These are phyloP conservation scores for Sorex maritimensis DNA, from an alignment of 2,797 vertebrate species.

Conservation along the genomic window DNA sequence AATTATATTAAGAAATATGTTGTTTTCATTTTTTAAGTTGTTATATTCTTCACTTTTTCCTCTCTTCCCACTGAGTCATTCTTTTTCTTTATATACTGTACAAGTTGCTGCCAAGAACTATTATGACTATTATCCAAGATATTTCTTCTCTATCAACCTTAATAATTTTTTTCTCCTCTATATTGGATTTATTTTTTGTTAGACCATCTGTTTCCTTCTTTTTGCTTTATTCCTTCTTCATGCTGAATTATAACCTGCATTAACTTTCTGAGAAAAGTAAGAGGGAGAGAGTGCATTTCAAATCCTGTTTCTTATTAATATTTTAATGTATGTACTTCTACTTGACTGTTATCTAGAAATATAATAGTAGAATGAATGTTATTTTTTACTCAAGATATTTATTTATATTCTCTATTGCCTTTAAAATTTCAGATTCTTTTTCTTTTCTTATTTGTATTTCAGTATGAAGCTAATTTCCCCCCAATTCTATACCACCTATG, in stretches of 20 bases:
- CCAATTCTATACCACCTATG: background rate
- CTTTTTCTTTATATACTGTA: background rate
- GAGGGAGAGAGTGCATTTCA: background rate
- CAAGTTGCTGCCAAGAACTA: background rate
- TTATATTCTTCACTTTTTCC: too few relatives aligned
- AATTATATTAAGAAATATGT: background rate
- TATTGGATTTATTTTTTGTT: background rate
- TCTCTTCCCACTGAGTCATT: too few relatives aligned
- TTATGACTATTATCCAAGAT: background rate
- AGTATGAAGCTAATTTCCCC: background rate
- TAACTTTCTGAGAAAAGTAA: background rate
- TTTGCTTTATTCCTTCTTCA: background rate
- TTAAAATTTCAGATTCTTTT: background rate
- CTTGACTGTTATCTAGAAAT: background rate
- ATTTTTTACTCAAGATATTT: background rate
- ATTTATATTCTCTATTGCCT: background rate
- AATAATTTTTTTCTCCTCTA: background rate
- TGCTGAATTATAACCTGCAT: background rate
- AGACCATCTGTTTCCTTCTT: background rate
- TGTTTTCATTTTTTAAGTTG: background rate
- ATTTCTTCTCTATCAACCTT: background rate
- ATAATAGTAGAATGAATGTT: background rate
- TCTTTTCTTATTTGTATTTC: background rate
- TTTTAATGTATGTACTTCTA: background rate
- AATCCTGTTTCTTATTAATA: background rate